Conservation (phyloP, 2,888 invertebrate species). For the Carterocephalus palaemon region DNA sequence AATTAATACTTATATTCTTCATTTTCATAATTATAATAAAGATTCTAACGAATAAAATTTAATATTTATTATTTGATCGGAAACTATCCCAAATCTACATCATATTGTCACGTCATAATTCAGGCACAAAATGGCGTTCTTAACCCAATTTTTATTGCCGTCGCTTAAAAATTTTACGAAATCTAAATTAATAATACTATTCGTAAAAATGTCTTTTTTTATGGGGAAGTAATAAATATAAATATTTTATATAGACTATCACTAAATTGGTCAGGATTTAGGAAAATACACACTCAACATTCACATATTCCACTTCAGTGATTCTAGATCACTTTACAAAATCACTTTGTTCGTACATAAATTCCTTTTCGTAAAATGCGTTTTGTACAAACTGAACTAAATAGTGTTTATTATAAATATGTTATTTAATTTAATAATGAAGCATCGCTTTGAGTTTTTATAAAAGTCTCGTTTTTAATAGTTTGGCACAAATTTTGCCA, state of each 20-base stretch:
- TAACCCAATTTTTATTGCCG: conserved; percentile 73
- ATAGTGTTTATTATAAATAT: conserved; percentile 30
- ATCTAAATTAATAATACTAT: conserved; percentile 78
- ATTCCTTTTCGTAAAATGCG: conserved; percentile 30
- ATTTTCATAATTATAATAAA: neutral
- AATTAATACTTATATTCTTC: neutral
- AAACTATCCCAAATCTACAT: conserved; percentile 46
- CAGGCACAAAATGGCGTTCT: conserved; percentile 75
- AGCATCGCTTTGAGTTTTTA: conserved; percentile 18
- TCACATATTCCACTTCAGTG: conserved; percentile 32
- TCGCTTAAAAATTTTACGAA: conserved; percentile 59
- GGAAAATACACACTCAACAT: conserved; percentile 65
- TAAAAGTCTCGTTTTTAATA: conserved; percentile 24
- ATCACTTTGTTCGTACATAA: conserved; percentile 24
- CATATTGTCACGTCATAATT: conserved; percentile 65
- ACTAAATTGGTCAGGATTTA: conserved; percentile 75
- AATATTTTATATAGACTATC: conserved; percentile 65
- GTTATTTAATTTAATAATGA: conserved; percentile 27
- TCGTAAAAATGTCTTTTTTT: conserved; percentile 79
- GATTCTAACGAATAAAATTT: neutral
- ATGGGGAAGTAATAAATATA: conserved; percentile 74
- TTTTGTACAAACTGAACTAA: conserved; percentile 30
- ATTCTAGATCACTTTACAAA: conserved; percentile 28
- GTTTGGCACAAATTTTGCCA: conserved; percentile 62
- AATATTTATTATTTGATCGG: conserved; percentile 35